A percentile compares a stretch with the other conserved stretches of the same genome.
Evolutionary conservation across 2,888 invertebrate species (phyloP).

Genomic region (Merodon equestris): DNA sequence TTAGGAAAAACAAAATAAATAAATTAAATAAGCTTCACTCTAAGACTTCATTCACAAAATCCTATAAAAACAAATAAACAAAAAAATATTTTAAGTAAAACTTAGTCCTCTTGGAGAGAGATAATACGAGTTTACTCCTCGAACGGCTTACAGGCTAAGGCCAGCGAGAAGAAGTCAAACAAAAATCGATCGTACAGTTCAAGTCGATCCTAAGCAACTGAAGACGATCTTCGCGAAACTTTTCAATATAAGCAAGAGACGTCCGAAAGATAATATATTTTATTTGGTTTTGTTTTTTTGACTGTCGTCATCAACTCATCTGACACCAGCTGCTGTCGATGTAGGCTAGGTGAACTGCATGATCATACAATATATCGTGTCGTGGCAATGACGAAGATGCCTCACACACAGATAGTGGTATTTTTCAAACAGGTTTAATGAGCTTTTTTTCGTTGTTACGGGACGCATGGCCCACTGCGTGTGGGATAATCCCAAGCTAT

Average conservation of each 20-base stretch:
- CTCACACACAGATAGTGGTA: conserved; percentile 44
- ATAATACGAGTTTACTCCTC: conserved; percentile 10
- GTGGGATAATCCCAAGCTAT: conserved; percentile 52
- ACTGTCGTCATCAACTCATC: conserved; percentile 49
- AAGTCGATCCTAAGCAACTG: conserved; percentile 79
- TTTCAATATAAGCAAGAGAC: conserved; percentile 77
- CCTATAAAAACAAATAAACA: conserved; percentile 55
- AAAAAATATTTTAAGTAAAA: conserved; percentile 54
- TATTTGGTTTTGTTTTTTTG: conserved; percentile 22
- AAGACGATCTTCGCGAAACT: conserved; percentile 78
- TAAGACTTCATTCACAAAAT: conserved; percentile 56
- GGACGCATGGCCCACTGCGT: conserved; percentile 48
- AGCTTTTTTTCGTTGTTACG: conserved; percentile 42
- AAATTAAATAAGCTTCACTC: conserved; percentile 70
- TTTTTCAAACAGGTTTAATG: conserved; percentile 59
- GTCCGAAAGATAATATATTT: conserved; percentile 48
- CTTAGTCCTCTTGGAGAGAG: too few species aligned
- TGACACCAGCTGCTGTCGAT: conserved; percentile 44
- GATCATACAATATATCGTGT: conserved; percentile 21
- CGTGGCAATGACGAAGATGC: conserved; percentile 59
- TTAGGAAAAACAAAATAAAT: conserved; percentile 71
- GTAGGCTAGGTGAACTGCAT: conserved; percentile 49
- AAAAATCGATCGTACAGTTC: conserved; percentile 76
- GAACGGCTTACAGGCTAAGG: conserved; percentile 60
- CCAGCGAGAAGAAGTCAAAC: conserved; percentile 46